Evolutionary conservation across 2,113 vertebrate genomes (phyloP).

Genomic region (Antennarius striatus): DNA sequence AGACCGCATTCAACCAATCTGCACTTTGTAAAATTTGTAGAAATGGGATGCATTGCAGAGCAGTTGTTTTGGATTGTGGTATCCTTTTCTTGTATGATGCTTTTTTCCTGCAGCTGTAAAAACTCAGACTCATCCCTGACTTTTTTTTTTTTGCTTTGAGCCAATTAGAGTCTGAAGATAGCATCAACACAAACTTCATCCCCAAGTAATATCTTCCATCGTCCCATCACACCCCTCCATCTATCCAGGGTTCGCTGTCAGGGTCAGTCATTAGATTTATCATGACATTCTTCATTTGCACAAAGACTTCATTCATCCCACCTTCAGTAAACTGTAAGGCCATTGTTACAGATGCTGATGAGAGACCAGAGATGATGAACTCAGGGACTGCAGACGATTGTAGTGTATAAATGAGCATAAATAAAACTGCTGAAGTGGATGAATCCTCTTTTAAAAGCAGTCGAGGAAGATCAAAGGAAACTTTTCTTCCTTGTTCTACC

Average conservation of each 20-base stretch:
- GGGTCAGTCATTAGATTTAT: constrained; percentile 63
- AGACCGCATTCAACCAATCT: no score
- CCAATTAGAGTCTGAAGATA: background rate
- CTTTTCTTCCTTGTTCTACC: constrained; percentile 12
- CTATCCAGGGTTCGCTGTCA: constrained; percentile 39
- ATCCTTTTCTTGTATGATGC: no score
- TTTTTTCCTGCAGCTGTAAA: no score
- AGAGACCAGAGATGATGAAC: constrained; percentile 19
- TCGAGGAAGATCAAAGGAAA: constrained; percentile 7
- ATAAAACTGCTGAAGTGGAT: constrained; percentile 13
- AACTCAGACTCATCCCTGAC: no score
- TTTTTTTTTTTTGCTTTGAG: background rate
- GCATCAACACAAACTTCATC: background rate
- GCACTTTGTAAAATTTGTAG: no score
- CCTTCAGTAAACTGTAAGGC: constrained; percentile 34
- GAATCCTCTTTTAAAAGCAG: constrained; percentile 31
- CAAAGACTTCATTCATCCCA: constrained; percentile 64
- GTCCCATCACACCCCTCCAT: constrained; percentile 12
- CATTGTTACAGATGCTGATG: constrained; percentile 36
- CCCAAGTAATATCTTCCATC: constrained; percentile 16
- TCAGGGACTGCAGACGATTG: constrained; percentile 9
- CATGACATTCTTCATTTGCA: constrained; percentile 46
- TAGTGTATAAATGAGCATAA: constrained; percentile 5
- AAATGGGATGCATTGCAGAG: no score
- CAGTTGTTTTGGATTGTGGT: no score